A percentile compares a stretch with the other conserved stretches of the same genome.
These are phyloP conservation scores for Malurus elegans DNA, from an alignment of 2,113 vertebrate species.

Conservation along the genomic window DNA sequence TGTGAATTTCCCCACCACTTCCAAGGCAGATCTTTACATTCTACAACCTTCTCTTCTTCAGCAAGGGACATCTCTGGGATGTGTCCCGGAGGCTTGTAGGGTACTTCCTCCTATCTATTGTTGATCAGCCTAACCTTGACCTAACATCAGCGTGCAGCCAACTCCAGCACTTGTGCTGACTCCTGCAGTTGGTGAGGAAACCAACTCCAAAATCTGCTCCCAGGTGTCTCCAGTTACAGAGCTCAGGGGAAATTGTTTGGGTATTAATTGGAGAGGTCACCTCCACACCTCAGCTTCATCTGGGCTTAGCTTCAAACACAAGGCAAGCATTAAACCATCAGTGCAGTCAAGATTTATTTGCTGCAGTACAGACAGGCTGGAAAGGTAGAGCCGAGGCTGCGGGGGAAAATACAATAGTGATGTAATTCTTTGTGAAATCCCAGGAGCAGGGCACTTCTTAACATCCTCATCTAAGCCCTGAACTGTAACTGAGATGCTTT, in stretches of 20 bases:
- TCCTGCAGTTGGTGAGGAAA: not conserved
- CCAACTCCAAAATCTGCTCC: not conserved
- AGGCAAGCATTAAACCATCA: conserved; percentile 13
- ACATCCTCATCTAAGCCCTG: not conserved
- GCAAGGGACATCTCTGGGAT: not conserved
- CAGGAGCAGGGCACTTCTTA: not conserved
- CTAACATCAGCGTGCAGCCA: not conserved
- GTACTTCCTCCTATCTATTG: not conserved
- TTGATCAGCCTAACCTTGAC: not conserved
- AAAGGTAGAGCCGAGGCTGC: not conserved
- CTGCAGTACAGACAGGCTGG: not conserved
- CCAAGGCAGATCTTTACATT: not conserved
- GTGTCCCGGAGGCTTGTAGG: not conserved
- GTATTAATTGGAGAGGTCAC: conserved; percentile 38
- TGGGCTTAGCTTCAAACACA: not conserved
- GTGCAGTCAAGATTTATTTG: not conserved
- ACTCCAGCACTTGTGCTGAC: not conserved
- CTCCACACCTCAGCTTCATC: not conserved
- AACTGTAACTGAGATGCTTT: not conserved
- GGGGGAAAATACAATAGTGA: not conserved
- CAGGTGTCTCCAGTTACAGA: not conserved
- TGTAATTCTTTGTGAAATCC: not conserved
- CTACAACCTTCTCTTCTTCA: not conserved
- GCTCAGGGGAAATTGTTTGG: not conserved
- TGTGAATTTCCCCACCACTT: not conserved